Evolutionary conservation across 2,888 invertebrate genomes (phyloP), one percentile per base, ranked within the genome.

Genomic region (Monochamus alternatus): DNA sequence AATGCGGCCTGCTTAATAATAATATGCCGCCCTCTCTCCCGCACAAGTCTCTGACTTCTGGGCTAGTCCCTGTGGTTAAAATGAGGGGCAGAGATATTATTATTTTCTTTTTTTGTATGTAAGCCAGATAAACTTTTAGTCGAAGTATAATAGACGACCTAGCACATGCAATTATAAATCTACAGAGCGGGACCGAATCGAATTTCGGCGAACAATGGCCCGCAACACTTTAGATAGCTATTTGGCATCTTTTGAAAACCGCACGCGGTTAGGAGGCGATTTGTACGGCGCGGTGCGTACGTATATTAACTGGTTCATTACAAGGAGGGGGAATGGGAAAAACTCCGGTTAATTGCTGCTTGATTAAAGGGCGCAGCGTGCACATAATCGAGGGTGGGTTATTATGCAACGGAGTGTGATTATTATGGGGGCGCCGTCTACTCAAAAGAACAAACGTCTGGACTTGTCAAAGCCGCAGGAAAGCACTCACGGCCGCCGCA

Each of bases 291-390:
- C 82, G 85, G 82, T 82, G 80, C 81, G 85, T 86, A 80, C 81
- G 85, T 87, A 85, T 87, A 87, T 87, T 87, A 87, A 87, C 84
- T 84, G 84, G 86, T 86, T 87, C 86, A 85, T 85, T 86, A 84
- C 79, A 78, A 78, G 81, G 67, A 82, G 80, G 83, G 81, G 75
- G 77, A 76, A 75, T 83, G 81, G 83, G 86, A 85, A 87, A 85
- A 86, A 82, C 80, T 79, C 80, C 85, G 85, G 85, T 88, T 89
- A 89, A 89, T 88, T 88, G 88, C 87, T 85, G 87, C 86, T 88
- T 89, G 88, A 89, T 89, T 89, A 88, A 87, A 89, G 89, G 86
- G 86, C 86, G 83, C 86, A 84, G 84, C 78, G 81, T 85, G 85
- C 82, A 81, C 79, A 79, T 82, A 81, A 83, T 82, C 78, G 84